Percentiles rank a stretch among this genome's conserved stretches.
Evolutionary conservation across 2,113 vertebrate genomes (phyloP).

Genomic region (Microcebus ravelobensis): DNA sequence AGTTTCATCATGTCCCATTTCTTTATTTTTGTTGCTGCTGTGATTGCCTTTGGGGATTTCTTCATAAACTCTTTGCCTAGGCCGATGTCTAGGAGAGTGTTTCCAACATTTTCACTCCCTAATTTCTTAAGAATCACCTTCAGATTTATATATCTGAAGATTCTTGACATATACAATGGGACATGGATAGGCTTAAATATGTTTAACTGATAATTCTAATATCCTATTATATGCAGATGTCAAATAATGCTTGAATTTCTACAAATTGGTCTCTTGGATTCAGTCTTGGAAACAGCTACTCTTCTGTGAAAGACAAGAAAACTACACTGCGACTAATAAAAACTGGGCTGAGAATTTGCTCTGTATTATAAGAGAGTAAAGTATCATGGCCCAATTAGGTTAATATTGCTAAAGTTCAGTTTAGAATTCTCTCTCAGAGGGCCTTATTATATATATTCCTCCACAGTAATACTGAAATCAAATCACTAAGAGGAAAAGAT

Average conservation of each 20-base stretch:
- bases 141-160: not conserved
- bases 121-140: not conserved
- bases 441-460: not conserved
- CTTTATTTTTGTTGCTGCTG: no score
- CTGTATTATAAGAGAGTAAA: not conserved
- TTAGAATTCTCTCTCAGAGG: not conserved
- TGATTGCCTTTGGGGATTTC: no score
- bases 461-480: not conserved
- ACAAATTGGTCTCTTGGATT: not conserved
- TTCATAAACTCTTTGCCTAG: no score
- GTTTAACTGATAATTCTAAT: not conserved
- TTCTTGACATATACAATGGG: not conserved
- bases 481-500: not conserved
- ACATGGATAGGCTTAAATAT: not conserved
- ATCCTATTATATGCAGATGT: not conserved
- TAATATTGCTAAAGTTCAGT: not conserved
- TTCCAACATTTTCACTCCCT: no score
- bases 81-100: no score
- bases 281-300: not conserved
- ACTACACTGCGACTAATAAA: not conserved
- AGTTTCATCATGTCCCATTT: no score
- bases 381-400: not conserved
- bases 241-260: not conserved
- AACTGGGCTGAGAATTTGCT: not conserved
- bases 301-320: not conserved